Conservation (phyloP, 2,797 vertebrate genomes). For the Lepilemur septentrionalis region DNA sequence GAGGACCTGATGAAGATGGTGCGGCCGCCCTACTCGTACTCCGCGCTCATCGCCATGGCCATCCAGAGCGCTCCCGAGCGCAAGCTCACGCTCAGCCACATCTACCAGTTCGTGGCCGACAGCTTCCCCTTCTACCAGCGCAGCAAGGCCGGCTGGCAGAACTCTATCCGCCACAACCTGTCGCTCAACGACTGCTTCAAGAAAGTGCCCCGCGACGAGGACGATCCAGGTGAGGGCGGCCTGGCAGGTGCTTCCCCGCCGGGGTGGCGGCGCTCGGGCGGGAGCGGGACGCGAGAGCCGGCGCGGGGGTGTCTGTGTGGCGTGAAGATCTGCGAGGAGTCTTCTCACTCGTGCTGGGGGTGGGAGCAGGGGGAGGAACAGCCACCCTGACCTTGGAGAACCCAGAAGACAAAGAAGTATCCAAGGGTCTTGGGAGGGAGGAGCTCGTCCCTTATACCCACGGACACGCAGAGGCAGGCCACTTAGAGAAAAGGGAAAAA, state of each 20-base stretch:
- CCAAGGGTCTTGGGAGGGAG: neutral
- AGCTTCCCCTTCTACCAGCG: constrained; percentile 98
- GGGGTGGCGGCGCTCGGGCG: neutral
- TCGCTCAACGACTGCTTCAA: constrained; percentile 97
- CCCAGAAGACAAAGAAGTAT: neutral
- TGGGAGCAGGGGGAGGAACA: neutral
- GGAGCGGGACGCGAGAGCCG: accelerated
- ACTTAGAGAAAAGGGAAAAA: neutral
- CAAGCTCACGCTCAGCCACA: constrained; percentile 96
- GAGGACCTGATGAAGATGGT: constrained; percentile 97
- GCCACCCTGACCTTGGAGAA: no score
- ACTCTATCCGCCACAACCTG: constrained; percentile 96
- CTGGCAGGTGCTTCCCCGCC: constrained; percentile 78
- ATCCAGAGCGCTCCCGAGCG: constrained; percentile 97
- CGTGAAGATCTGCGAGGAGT: neutral
- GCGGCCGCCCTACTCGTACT: constrained; percentile 98
- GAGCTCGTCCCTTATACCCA: neutral
- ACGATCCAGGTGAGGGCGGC: constrained; percentile 92
- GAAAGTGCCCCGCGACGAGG: constrained; percentile 97
- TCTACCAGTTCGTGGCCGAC: constrained; percentile 97
- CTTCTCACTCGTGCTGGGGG: neutral
- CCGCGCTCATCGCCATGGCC: constrained; percentile 98
- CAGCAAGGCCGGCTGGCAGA: constrained; percentile 98
- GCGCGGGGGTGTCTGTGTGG: neutral
- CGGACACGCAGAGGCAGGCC: neutral